Base-by-base conservation (phyloP, 2,888 invertebrate species). In the Pelosia muscerda region DNA sequence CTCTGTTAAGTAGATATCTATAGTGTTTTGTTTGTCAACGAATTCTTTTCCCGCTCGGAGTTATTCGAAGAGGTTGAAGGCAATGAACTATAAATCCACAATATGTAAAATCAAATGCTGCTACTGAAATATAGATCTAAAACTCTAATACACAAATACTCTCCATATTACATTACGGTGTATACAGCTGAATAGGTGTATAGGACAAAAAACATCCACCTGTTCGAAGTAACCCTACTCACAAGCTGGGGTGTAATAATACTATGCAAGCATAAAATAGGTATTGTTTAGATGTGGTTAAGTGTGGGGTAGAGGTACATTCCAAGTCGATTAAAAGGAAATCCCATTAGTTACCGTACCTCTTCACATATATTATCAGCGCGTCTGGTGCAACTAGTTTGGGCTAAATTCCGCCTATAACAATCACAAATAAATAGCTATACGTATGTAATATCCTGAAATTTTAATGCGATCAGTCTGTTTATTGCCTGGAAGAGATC, bases 271-370 rank as follows among this genome's bases (percentile, higher is more conserved):
- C n/a, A 49, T 49, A 49, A n/a, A 49, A 49, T n/a, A 49, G 49
- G 49, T 49, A n/a, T n/a, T 49, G 49, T 49, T 49, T 49, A 3
- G 49, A 2, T 49, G 49, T 3, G 49, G 49, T 49, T 49, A 49
- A 49, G 49, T n/a, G 49, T 49, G n/a, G 49, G 49, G 49, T n/a
- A n/a, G 49, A 49, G n/a, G 49, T 42, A 49, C 49, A n/a, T 49
- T 49, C n/a, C 2, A 1, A n/a, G 49, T 49, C 49, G 49, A 49
- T 49, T 49, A 49, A n/a, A 19, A 25, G 28, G 65, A 23, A 56
- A 49, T 49, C 49, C 49, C 49, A 49, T 49, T 49, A n/a, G 49
- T n/a, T n/a, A n/a, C 49, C 23, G 62, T 58, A 31, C 53, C 42
- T 49, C 49, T 49, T 9, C n/a, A 49, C n/a, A 49, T 49, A 49